Conservation (phyloP, 2,113 vertebrate species). For the Calypte anna region DNA sequence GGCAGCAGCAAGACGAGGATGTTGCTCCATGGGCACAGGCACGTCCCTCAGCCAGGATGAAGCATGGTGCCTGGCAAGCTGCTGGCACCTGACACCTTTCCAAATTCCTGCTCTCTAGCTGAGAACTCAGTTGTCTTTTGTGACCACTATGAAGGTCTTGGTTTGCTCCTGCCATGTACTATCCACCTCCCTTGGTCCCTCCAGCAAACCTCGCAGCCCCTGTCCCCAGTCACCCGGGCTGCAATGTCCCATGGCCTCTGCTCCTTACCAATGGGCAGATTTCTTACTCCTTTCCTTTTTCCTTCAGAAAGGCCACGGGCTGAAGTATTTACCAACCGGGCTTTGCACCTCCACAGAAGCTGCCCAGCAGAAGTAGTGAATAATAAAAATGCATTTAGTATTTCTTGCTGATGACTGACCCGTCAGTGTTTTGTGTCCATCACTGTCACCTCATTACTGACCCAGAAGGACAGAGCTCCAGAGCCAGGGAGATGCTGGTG, state of each 20-base stretch:
- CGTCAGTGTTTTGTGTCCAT: not conserved
- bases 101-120: fast-evolving
- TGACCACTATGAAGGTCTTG: not conserved
- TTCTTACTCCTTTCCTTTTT: not conserved
- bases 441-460: fast-evolving
- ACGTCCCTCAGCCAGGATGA: not conserved
- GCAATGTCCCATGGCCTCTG: not conserved
- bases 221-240: not conserved
- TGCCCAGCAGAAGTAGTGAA: not conserved
- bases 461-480: fast-evolving
- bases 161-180: not conserved
- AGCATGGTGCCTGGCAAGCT: not conserved
- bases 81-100: not conserved
- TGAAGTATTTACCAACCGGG: not conserved
- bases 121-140: not conserved
- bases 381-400: not conserved
- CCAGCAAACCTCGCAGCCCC: not conserved
- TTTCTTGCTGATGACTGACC: not conserved
- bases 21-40: not conserved
- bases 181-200: not conserved
- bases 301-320: not conserved
- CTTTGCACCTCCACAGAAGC: not conserved
- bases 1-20: not conserved
- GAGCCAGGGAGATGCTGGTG: fast-evolving
- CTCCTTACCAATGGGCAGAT: not conserved